Evolutionary conservation across 2,113 vertebrate species (phyloP), one percentile per base, ranked within the genome.

Genomic region (Sardina pilchardus): DNA sequence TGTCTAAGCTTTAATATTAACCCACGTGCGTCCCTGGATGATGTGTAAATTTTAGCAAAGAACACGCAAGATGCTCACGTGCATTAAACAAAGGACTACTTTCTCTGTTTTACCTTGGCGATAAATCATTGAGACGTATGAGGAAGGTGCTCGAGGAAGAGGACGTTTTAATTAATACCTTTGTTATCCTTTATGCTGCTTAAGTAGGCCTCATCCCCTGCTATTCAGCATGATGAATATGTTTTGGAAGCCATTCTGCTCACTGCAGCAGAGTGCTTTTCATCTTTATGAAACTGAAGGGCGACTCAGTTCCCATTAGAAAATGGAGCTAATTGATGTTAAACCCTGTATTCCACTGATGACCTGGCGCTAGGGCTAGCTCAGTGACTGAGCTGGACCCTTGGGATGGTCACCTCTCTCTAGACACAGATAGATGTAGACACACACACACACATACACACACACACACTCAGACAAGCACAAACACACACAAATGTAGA

Each of bases 111-210:
- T 71, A 42, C 4, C 39, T 71, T 71, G 63, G 63, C 63, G 30
- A 71, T 71, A 71, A 71, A 71, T 71, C 63, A 71, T 34, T 1
- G 34, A 71, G 63, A 30, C 26, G n/a, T 71, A 71, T 10, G 36
- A 83, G 45, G 24, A 82, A 81, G 17, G 82, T 84, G 53, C 53
- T 67, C 34, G 36, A 88, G 47, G 84, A 83, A 45, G 48, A 43
- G 34, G 39, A 81, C n/a, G 47, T 83, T 80, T 89, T 86, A 88
- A 89, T 89, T 82, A 83, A 67, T 84, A 85, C 84, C 83, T 90
- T 88, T 84, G 85, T 87, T 85, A 85, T 87, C 84, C 81, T 81
- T 89, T 90, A 83, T 84, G 84, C 87, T 82, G 80, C 84, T 83
- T 85, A 90, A 89, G 85, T 80, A 82, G 88, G 75, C 83, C 88